Percentiles rank a stretch among this genome's conserved stretches.
These are phyloP conservation scores for Scolopax rusticola DNA, from an alignment of 2,797 vertebrate species.

Conservation along the genomic window DNA sequence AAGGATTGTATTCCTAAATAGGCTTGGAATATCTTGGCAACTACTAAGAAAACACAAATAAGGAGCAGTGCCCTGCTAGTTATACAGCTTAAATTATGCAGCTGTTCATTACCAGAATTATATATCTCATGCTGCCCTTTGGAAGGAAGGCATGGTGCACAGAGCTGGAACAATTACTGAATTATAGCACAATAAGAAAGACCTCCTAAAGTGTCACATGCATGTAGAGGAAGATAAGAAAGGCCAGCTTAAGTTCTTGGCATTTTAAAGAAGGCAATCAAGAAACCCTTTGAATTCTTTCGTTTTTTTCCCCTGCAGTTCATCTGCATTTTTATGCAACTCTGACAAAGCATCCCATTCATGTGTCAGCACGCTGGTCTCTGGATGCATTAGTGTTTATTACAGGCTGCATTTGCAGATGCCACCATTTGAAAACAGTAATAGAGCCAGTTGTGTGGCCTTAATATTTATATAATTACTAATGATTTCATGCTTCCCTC, in stretches of 20 bases:
- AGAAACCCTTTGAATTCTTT: conserved; percentile 80
- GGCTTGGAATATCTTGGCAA: conserved; percentile 75
- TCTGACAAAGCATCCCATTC: conserved; percentile 81
- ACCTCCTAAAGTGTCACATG: conserved; percentile 79
- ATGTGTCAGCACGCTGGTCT: conserved; percentile 71
- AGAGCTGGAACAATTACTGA: conserved; percentile 81
- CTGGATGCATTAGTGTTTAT: conserved; percentile 73
- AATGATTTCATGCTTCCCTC: conserved; percentile 57
- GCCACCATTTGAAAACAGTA: conserved; percentile 60
- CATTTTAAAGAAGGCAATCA: conserved; percentile 83
- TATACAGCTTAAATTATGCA: conserved; percentile 80
- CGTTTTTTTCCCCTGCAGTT: conserved; percentile 68
- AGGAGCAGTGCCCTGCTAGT: conserved; percentile 67
- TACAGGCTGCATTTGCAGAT: conserved; percentile 76
- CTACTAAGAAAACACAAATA: conserved; percentile 78
- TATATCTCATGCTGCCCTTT: conserved; percentile 81
- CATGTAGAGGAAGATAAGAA: conserved; percentile 81
- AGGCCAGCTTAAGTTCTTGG: conserved; percentile 83
- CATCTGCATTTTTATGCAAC: conserved; percentile 81
- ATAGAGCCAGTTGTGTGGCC: conserved; percentile 36
- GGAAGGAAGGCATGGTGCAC: conserved; percentile 77
- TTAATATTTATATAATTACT: conserved; percentile 65
- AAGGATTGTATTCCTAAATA: conserved; percentile 73
- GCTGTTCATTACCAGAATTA: conserved; percentile 82
- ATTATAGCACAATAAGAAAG: conserved; percentile 82